A percentile compares a stretch with the other conserved stretches of the same genome.
Conservation (phyloP, 2,113 vertebrate species). For the Alligator sinensis region DNA sequence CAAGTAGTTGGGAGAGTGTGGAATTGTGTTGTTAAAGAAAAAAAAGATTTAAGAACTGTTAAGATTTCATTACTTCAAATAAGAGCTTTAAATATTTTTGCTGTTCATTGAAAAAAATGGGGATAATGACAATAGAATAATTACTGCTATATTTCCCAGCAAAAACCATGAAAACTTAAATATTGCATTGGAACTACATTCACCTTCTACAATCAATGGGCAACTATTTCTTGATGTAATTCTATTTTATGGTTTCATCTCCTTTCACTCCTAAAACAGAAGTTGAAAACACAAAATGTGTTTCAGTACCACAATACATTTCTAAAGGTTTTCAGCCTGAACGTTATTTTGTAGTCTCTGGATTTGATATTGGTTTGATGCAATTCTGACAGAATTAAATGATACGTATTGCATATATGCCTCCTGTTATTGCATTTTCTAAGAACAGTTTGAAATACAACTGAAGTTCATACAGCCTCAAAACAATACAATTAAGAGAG, state of each 20-base stretch:
- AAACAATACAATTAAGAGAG: slow-evolving; percentile 76
- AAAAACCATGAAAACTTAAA: not conserved
- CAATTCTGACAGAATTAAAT: slow-evolving; percentile 59
- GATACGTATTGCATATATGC: slow-evolving; percentile 16
- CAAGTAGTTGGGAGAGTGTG: not conserved
- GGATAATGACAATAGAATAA: not conserved
- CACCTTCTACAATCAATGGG: not conserved
- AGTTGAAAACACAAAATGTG: not conserved
- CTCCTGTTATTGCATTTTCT: slow-evolving; percentile 38
- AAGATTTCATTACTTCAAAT: not conserved
- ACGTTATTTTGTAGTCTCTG: not conserved
- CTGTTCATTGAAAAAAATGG: not conserved
- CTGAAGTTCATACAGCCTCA: slow-evolving; percentile 68
- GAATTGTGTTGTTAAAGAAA: not conserved
- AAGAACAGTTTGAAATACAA: slow-evolving; percentile 73
- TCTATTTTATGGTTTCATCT: slow-evolving; percentile 18
- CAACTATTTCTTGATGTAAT: not conserved
- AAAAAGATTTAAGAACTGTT: not conserved
- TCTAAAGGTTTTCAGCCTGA: slow-evolving; percentile 24
- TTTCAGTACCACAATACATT: slow-evolving; percentile 28
- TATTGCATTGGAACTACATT: not conserved
- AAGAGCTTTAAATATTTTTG: not conserved
- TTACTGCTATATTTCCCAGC: not conserved
- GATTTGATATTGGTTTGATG: slow-evolving; percentile 26
- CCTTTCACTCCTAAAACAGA: not conserved